Evolutionary conservation across 2,888 invertebrate genomes (phyloP), one percentile per base, ranked within the genome.

Genomic region (Sinhomidia bicolor): DNA sequence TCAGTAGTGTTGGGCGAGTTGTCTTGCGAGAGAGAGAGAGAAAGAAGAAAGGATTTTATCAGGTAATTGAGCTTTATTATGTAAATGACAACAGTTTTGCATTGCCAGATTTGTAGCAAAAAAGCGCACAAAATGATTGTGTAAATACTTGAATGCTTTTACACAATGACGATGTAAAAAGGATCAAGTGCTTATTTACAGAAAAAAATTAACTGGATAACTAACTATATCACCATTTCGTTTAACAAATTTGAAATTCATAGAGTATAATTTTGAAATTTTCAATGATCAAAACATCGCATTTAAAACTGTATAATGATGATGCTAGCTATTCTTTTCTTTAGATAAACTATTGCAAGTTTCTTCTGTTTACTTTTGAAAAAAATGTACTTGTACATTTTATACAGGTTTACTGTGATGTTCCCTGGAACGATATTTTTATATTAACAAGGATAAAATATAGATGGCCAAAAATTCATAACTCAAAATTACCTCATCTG

Each of bases 61-160:
- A 10, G 51, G 54, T 32, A 20, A 54, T 78, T 29, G 17, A 78
- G 76, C 76, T 78, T 78, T 78, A 51, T 76, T 76, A 78, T 78
- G 76, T 10, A 78, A 78, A 78, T 78, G 47, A 54, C 17, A 32
- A 10, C 54, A 78, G 29, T 29, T 51, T 51, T 44, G 32, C 14
- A 14, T 14, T 7, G 20, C 47, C 36, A 36, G 36, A 36, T 5
- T 3, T 5, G 7, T 36, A 36, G 36, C 3, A 36, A 36, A 36
- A 36, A 36, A 36, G 7, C 7, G 7, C 36, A 41, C 41, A 41
- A 41, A 10, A 41, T 36, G 36, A 7, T 7, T 36, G 36, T 3
- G 36, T 36, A 36, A 47, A 47, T 10, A 47, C 47, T n/a, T 10
- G 47, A 47, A 47, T 10, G 41, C n/a, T n/a, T 4, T 47, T 47